Evolutionary conservation across 2,888 invertebrate species (phyloP), one percentile per base, ranked within the genome.

Genomic region (Eustalomyia histrio): DNA sequence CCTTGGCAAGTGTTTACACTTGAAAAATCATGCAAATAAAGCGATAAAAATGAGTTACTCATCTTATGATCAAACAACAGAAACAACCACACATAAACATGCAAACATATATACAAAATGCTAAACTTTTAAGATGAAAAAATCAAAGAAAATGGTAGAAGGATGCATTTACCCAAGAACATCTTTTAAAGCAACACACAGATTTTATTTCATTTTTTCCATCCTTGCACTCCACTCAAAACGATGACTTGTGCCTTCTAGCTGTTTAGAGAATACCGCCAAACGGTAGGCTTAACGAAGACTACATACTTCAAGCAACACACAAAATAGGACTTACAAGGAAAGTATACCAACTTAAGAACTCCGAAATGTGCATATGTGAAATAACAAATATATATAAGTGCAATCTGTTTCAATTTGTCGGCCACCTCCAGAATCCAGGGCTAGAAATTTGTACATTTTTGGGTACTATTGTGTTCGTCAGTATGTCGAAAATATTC

Each of bases 11-110:
- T 81, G 78, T 81, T 82, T 82, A 76, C 74, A 65, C 76, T 79
- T 75, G 72, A 80, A 81, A 75, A 69, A 80, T 79, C 83, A 86
- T 84, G 84, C 85, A 86, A 86, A 86, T 86, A 85, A 84, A 85
- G 84, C 84, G 84, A 85, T 85, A 85, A 84, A 85, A 85, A 82
- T 73, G 68, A 79, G 63, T 78, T 72, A 68, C 75, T 73, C 52
- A 75, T 78, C 76, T 71, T 63, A 18, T 53, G 67, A 76, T 68
- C 64, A 71, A 79, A 57, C 18, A 17, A 21, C 55, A 39, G 16
- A 2, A 9, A 29, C 24, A 57, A 10, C 57, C 16, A 57, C 8
- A 29, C 29, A 29, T 5, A 29, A 7, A 29, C 4, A 29, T 3
- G 5, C 2, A 29, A 29, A 29, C 29, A 61, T 29, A 47, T 18